Conservation (phyloP, 2,888 invertebrate species). For the Glyphotaelius pellucidus region DNA sequence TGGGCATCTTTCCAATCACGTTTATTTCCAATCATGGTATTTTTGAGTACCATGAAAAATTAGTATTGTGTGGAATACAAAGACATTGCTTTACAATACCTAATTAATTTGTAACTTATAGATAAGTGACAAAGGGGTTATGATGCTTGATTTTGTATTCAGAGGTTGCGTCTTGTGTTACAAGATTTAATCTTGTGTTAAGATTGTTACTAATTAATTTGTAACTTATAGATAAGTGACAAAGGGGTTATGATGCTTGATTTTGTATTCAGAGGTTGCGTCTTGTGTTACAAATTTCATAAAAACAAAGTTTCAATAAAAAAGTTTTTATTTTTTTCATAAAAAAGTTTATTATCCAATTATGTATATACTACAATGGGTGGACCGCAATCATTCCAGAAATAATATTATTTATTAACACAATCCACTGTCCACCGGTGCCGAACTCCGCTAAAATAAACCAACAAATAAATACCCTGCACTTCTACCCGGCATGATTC, state of each 20-base stretch:
- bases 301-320: conserved; percentile 41
- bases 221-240: background rate
- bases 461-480: background rate
- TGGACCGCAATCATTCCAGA: conserved; percentile 28
- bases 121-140: background rate
- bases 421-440: conserved; percentile 8
- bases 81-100: no score
- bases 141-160: background rate
- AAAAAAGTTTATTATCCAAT: conserved; percentile 43
- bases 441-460: background rate
- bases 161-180: background rate
- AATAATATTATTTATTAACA: background rate
- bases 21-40: no score
- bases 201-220: no score
- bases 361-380: background rate
- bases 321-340: conserved; percentile 49
- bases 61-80: no score
- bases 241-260: background rate
- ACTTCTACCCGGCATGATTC: background rate
- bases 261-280: background rate
- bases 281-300: background rate
- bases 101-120: no score
- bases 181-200: no score
- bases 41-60: no score
- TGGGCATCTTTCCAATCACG: no score